Base-by-base conservation (phyloP, 2,888 invertebrate species). In the Physocephala rufipes region DNA sequence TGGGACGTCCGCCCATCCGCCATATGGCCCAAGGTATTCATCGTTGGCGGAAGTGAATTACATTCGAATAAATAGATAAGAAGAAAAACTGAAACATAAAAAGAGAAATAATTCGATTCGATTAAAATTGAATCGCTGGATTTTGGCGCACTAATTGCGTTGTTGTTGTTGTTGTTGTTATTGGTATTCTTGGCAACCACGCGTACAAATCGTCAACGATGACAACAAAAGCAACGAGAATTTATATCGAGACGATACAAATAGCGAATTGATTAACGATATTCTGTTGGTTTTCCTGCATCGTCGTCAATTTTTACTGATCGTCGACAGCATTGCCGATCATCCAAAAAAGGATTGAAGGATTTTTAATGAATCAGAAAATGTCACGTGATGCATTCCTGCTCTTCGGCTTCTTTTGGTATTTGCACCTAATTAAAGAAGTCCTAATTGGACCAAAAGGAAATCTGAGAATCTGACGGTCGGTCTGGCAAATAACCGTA, bases 341-440 rank as follows among this genome's bases (percentile, higher is more conserved):
- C 13, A n/a, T 36, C 68, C 68, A 68, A 68, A 68, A 62, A 68
- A 68, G 68, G 68, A 68, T 61, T 12, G 68, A 49, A 68, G 68
- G 68, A 68, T 68, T 68, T 68, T 68, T 68, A 68, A 68, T 68
- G 68, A 68, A 68, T 61, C 68, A 51, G 36, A 62, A 61, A 68
- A 68, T 49, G 68, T 68, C 68, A 62, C 47, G 58, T 67, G 62
- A 68, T 68, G 68, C 43, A 58, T 43, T 43, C 51, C 19, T 7
- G 36, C 4, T 36, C 53, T n/a, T 45, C 58, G 36, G 26, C 30
- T 66, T 19, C 43, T 55, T 26, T 59, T 67, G 73, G 72, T 76
- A 77, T 75, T 76, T 76, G 73, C 75, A 76, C 78, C 81, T 81
- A 81, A 82, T 81, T 81, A 81, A 81, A 77, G 61, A 73, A 70